Conservation (phyloP, 2,113 vertebrate species). For the Serilophus lunatus region DNA sequence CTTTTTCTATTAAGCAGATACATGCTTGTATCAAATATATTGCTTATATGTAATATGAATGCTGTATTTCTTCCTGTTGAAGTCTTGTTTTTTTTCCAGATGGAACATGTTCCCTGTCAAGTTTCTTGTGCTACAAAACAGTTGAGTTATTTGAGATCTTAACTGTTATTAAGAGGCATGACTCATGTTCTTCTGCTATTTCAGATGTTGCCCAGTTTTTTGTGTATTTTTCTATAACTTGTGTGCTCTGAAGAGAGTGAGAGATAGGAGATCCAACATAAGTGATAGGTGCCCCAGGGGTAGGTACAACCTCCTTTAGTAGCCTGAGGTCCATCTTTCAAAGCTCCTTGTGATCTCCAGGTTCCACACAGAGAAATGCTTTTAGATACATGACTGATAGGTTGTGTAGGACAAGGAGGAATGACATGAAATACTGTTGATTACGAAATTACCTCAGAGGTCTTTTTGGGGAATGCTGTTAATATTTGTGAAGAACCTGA, state of each 20-base stretch:
- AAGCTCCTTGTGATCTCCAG: background rate
- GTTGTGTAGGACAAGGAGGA: background rate
- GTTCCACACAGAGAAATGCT: background rate
- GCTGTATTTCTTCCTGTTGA: background rate
- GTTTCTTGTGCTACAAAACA: constrained; percentile 27
- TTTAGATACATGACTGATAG: background rate
- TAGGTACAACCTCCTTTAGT: background rate
- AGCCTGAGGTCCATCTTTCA: background rate
- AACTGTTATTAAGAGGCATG: background rate
- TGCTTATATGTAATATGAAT: background rate
- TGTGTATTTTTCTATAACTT: background rate
- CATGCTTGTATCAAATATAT: background rate
- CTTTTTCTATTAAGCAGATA: background rate
- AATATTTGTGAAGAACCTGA: background rate
- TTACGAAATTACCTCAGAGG: background rate
- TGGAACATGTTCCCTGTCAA: constrained; percentile 1
- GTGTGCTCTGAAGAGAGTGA: background rate
- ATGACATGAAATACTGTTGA: background rate
- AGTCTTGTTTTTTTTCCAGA: background rate
- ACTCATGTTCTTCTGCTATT: background rate
- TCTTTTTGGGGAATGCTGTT: background rate
- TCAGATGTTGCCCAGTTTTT: background rate
- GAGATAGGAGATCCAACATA: background rate
- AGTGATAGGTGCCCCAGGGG: background rate
- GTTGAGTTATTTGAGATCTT: constrained; percentile 40